phyloP scores from a whole-genome alignment of 2,113 vertebrate species.

The Tetraodon nigroviridis region DNA sequence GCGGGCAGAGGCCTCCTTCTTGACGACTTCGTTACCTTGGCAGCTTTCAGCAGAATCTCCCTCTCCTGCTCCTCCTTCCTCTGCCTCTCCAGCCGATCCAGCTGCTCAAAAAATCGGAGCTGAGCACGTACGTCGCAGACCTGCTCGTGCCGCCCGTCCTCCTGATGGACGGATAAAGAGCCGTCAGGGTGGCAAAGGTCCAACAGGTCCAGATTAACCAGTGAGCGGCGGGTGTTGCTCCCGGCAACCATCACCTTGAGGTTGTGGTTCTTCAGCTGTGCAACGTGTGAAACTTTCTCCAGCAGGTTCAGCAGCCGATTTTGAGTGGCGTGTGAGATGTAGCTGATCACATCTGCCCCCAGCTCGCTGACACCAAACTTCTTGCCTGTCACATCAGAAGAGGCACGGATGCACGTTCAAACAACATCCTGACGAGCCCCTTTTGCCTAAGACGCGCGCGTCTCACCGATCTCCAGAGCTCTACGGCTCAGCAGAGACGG shows the following conservation, averaged over 20 bases:
- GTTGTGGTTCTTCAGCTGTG: conserved; percentile 85
- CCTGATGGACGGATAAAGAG: conserved; percentile 64
- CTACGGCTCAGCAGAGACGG: conserved; percentile 78
- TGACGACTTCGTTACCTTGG: conserved; percentile 75
- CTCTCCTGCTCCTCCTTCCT: conserved; percentile 89
- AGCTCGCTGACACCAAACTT: conserved; percentile 86
- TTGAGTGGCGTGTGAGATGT: conserved; percentile 86
- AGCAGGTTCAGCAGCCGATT: conserved; percentile 85
- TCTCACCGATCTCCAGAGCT: conserved; percentile 85
- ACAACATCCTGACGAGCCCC: neutral
- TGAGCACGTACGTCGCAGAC: conserved; percentile 82
- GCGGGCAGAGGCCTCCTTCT: neutral
- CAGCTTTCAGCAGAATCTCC: conserved; percentile 88
- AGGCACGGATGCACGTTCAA: neutral
- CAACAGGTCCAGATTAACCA: neutral
- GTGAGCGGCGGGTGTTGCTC: neutral
- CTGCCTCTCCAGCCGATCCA: conserved; percentile 91
- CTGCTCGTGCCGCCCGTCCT: conserved; percentile 83
- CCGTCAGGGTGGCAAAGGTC: neutral
- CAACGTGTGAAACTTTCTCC: conserved; percentile 84
- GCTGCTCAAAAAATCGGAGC: conserved; percentile 89
- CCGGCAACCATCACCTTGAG: conserved; percentile 78
- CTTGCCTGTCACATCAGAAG: conserved; percentile 72
- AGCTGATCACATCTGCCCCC: conserved; percentile 85
- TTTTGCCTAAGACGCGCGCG: neutral